A percentile compares a stretch with the other conserved stretches of the same genome.
Evolutionary conservation across 2,888 invertebrate genomes (phyloP).

Genomic region (Bembecia ichneumoniformis): DNA sequence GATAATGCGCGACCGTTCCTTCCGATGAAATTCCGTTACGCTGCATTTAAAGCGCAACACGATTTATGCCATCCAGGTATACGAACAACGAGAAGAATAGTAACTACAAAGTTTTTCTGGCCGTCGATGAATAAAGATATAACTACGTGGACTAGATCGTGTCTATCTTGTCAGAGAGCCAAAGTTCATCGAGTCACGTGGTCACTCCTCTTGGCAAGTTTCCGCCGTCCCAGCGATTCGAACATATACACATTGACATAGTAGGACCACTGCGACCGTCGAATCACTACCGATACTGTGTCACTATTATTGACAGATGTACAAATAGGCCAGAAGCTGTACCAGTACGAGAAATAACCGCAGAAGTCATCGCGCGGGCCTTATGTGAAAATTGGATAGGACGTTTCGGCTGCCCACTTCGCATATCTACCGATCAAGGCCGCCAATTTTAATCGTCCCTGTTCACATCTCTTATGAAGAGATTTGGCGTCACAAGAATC

Average conservation of each 20-base stretch:
- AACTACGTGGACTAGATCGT: conserved; percentile 1
- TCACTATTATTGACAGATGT: too few species aligned
- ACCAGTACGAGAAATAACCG: too few species aligned
- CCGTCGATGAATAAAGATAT: conserved; percentile 5
- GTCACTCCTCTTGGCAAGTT: conserved; percentile 5
- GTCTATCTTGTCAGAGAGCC: conserved; percentile 3
- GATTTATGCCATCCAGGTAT: background rate
- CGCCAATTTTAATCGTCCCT: too few species aligned
- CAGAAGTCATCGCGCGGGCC: too few species aligned
- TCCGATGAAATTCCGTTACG: conserved; percentile 1
- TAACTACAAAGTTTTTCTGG: conserved; percentile 2
- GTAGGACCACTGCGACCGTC: too few species aligned
- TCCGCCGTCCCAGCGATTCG: conserved; percentile 2
- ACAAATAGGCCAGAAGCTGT: too few species aligned
- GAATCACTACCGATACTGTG: too few species aligned
- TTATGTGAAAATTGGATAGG: too few species aligned
- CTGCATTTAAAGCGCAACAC: conserved; percentile 5
- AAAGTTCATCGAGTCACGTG: conserved; percentile 5
- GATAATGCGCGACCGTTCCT: conserved; percentile 1
- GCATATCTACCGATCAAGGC: too few species aligned
- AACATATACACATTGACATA: conserved; percentile 7
- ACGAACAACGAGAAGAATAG: background rate
- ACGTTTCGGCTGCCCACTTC: too few species aligned
- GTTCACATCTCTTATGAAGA: too few species aligned
- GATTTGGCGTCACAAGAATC: too few species aligned